Conservation (phyloP, 2,113 vertebrate genomes). For the Eudorcas thomsonii region DNA sequence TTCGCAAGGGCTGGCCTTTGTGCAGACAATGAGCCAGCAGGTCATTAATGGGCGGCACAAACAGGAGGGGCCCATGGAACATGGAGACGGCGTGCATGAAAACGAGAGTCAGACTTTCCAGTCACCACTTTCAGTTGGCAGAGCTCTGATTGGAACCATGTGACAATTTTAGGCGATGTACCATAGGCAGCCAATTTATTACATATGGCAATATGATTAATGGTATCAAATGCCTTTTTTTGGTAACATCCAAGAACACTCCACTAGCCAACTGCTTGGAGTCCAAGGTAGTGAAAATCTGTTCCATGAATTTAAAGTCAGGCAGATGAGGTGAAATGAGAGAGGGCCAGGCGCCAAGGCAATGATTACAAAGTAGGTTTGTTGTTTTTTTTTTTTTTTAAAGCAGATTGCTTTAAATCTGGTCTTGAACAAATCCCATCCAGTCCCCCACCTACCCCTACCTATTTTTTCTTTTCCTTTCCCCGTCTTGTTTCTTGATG, state of each 20-base stretch:
- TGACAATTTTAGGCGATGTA: slow-evolving; percentile 81
- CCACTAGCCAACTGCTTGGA: slow-evolving; percentile 71
- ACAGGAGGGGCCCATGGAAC: slow-evolving; percentile 39
- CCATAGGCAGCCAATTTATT: slow-evolving; percentile 84
- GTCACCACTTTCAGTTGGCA: slow-evolving; percentile 81
- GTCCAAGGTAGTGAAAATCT: slow-evolving; percentile 80
- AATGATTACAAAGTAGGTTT: slow-evolving; percentile 78
- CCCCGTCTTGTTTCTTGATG: not conserved
- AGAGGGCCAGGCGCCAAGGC: slow-evolving; percentile 73
- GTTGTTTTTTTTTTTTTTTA: not conserved
- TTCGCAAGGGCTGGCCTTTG: slow-evolving; percentile 57
- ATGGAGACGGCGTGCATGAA: not conserved
- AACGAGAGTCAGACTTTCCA: slow-evolving; percentile 83
- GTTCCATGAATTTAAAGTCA: slow-evolving; percentile 81
- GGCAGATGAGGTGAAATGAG: slow-evolving; percentile 84
- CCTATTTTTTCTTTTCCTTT: slow-evolving; percentile 13
- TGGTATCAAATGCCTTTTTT: slow-evolving; percentile 83
- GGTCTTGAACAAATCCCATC: slow-evolving; percentile 57
- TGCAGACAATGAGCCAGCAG: slow-evolving; percentile 49
- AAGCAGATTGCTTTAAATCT: slow-evolving; percentile 68
- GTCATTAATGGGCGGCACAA: slow-evolving; percentile 61
- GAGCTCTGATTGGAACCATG: slow-evolving; percentile 82
- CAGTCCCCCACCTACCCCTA: slow-evolving; percentile 4
- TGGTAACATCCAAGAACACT: slow-evolving; percentile 71
- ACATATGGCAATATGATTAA: slow-evolving; percentile 88